phyloP scores from a whole-genome alignment of 2,797 vertebrate genomes.

The Trachurus trachurus region DNA sequence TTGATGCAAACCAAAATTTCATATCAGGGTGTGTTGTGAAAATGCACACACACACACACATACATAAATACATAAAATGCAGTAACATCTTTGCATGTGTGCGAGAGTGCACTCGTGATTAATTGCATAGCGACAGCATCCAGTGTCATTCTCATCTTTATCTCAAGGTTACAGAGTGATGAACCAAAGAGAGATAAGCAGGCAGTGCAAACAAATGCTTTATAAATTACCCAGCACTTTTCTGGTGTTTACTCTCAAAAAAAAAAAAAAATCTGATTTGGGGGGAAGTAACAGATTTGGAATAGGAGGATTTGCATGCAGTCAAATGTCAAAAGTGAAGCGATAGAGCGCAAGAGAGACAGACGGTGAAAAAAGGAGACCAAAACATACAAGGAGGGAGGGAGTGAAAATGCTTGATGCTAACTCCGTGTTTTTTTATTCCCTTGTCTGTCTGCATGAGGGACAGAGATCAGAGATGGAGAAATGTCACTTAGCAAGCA shows the following conservation, averaged over 20 bases:
- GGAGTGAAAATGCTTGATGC: conserved; percentile 58
- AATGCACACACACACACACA: background rate
- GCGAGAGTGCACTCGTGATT: conserved; percentile 60
- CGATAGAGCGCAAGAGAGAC: conserved; percentile 31
- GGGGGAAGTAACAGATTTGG: conserved; percentile 27
- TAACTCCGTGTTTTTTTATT: conserved; percentile 49
- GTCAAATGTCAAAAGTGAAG: conserved; percentile 63
- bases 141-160: conserved; percentile 74
- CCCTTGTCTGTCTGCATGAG: conserved; percentile 68
- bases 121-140: conserved; percentile 70
- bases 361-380: conserved; percentile 26
- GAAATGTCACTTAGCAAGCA: conserved; percentile 82
- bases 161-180: conserved; percentile 82
- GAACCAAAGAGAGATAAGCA: conserved; percentile 70
- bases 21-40: conserved; percentile 32
- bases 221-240: conserved; percentile 58
- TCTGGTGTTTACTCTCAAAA: conserved; percentile 34
- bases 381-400: conserved; percentile 44
- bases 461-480: conserved; percentile 78
- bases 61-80: background rate
- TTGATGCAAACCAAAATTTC: conserved; percentile 69
- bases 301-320: conserved; percentile 41
- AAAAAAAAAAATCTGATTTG: conserved; percentile 34
- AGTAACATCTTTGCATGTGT: conserved; percentile 22
- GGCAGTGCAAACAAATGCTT: conserved; percentile 63